Base-by-base conservation (phyloP, 2,113 vertebrate genomes). In the Dendropsophus ebraccatus region DNA sequence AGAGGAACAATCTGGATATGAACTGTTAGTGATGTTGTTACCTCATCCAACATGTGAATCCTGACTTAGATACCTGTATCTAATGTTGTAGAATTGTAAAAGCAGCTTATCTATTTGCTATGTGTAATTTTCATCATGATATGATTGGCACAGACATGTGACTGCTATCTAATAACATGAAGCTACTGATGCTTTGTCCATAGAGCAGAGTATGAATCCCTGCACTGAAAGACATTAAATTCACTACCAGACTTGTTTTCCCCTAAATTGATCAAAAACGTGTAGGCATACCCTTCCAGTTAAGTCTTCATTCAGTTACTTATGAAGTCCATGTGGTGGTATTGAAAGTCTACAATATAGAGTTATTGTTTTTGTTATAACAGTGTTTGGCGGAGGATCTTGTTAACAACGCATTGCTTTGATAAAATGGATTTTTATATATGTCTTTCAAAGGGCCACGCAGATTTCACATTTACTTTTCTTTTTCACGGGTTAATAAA, bases 351-450 rank as follows among this genome's bases (percentile, higher is more conserved):
- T 45, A 49, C 54, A 62, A 81, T 87, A 62, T 41, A 23, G 10
- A 74, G 54, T 81, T 80, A 74, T 80, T 81, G 85, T 62, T 80
- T 81, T 23, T 74, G 52, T 87, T 87, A 62, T 87, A 81, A 81
- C 37, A 87, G 52, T 73, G 85, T 87, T 87, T 87, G 85, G 67
- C 85, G 81, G 79, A 74, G 50, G n/a, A 69, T 81, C 85, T 62
- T 73, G 67, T 81, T 87, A 81, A 62, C 67, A 86, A 81, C n/a
- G 69, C 65, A 87, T 81, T 87, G 69, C 60, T 62, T 81, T 87
- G 77, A 87, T 87, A 87, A 87, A 85, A 78, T 35, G 32, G 25
- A 85, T 67, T 81, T 80, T 81, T 78, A 78, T 78, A 69, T 41
- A 87, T 62, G 50, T 49, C 35, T 54, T 81, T 87, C 67, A 87